Percentiles rank a stretch among this genome's conserved stretches.
These are phyloP conservation scores for Prostheceraeus crozeri DNA, from an alignment of 2,888 invertebrate species.

Conservation along the genomic window DNA sequence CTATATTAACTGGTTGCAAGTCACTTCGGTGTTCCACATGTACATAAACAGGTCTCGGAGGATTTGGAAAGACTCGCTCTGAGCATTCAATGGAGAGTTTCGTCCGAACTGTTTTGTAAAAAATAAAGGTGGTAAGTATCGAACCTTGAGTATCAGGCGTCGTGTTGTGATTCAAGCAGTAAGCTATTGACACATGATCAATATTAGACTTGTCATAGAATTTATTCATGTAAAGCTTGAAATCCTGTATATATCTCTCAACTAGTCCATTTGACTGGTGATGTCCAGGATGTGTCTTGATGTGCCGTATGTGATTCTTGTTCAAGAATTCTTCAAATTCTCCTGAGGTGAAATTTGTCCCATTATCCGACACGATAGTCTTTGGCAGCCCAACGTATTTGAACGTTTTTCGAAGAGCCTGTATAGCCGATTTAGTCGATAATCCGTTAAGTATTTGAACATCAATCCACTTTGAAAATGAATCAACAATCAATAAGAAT, in stretches of 20 bases:
- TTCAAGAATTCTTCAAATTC: conserved; percentile 22
- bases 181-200: background rate
- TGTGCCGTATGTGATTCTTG: background rate
- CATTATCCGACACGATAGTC: conserved; percentile 24
- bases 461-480: conserved; percentile 30
- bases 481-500: conserved; percentile 24
- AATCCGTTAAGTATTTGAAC: conserved; percentile 13
- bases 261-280: conserved; percentile 16
- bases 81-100: too few species aligned
- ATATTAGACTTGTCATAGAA: background rate
- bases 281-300: conserved; percentile 2
- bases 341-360: conserved; percentile 24
- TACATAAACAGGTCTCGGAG: too few species aligned
- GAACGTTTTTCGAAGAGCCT: conserved; percentile 4
- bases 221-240: conserved; percentile 4
- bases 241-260: background rate
- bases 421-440: conserved; percentile 12
- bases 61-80: too few species aligned
- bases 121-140: too few species aligned
- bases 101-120: too few species aligned
- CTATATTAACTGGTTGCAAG: too few species aligned
- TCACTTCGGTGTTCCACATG: too few species aligned
- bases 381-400: conserved; percentile 7
- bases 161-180: conserved; percentile 21
- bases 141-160: conserved; percentile 14